Evolutionary conservation across 2,113 vertebrate species (phyloP), one percentile per base, ranked within the genome.

Genomic region (Cebus imitator): DNA sequence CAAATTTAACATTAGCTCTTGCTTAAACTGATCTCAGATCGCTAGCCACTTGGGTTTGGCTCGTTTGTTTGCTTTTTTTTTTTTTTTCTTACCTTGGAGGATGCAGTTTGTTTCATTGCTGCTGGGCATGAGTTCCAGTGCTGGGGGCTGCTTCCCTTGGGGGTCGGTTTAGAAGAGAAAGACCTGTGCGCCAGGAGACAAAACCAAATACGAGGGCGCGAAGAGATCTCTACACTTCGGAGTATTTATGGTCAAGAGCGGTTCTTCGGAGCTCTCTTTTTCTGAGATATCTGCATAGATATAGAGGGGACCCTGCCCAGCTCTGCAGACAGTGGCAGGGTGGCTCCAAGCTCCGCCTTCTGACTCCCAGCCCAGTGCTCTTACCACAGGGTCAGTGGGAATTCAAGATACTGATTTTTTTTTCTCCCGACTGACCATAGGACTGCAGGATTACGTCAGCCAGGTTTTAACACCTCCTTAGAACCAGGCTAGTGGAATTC

Each of bases 171-270:
- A 40, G 37, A 76, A 23, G 72, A 35, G 8, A 14, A 27, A 89
- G 27, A 58, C 43, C 48, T 0, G 0, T 10, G 64, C 83, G 79
- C 64, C 7, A 3, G 73, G 58, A 92, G 79, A 66, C 40, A n/a
- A 7, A 2, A 27, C 1, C 18, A 21, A 55, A 27, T 4, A 1
- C 0, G 1, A 37, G 52, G 40, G 37, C 1, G 0, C 23, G 58
- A 23, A 43, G 70, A 50, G 25, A 18, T 17, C 70, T 50, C 75
- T 20, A 18, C 27, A 27, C 48, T 68, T 7, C 35, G 50, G 73
- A 14, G 2, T 0, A 1, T 25, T 45, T 5, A 0, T 8, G 6
- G 64, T 23, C 27, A 64, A 64, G 61, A 32, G 61, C 12, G 0
- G 27, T 64, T 64, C 61, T 64, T 64, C 32, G 61, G 61, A 64